Conservation (phyloP, 1,140 invertebrate genomes). For the Drosophila ironensis region DNA sequence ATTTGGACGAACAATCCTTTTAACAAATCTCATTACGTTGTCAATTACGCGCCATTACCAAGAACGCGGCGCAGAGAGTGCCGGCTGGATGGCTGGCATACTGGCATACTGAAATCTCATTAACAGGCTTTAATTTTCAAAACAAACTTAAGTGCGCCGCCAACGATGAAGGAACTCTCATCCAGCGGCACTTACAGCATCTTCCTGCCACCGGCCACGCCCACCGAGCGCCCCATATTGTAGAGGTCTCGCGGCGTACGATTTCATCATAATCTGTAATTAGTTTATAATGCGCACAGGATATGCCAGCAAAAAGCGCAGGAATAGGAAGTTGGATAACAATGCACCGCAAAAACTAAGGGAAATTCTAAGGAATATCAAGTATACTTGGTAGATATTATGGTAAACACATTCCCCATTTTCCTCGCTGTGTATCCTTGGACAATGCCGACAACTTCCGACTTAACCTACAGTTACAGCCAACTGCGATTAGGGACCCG, state of each 20-base stretch:
- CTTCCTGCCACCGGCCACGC: neutral
- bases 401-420: too few relatives aligned
- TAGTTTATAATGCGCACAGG: conserved; percentile 75
- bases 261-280: conserved; percentile 76
- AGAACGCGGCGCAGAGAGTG: neutral
- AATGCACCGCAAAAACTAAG: neutral
- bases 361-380: neutral
- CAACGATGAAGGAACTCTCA: neutral
- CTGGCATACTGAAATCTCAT: conserved; percentile 59
- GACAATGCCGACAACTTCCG: conserved; percentile 28
- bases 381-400: neutral
- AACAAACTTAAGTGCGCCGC: conserved; percentile 44
- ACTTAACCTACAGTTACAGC: conserved; percentile 54
- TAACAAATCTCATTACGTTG: conserved; percentile 77
- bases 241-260: conserved; percentile 41
- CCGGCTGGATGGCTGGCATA: neutral
- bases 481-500: conserved; percentile 29
- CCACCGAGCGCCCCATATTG: conserved; percentile 47
- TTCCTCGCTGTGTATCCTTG: neutral
- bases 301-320: conserved; percentile 27
- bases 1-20: conserved; percentile 65
- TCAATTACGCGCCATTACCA: conserved; percentile 68
- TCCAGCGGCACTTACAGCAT: neutral
- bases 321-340: neutral
- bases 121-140: conserved; percentile 71